Evolutionary conservation across 1,140 invertebrate genomes (phyloP).

Genomic region (Bombus balteatus): DNA sequence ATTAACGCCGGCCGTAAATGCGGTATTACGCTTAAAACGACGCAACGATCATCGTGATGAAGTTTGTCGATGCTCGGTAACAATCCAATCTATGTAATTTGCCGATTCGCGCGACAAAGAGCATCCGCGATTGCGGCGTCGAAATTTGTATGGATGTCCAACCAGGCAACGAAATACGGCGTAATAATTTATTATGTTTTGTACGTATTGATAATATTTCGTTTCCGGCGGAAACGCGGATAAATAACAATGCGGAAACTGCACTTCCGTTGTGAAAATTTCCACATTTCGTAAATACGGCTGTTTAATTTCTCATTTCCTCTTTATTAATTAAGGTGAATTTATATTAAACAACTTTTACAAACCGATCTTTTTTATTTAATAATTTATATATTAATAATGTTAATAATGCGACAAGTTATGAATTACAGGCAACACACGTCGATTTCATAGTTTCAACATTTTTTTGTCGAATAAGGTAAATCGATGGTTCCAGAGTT

Average conservation of each 20-base stretch:
- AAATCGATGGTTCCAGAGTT: too few relatives aligned
- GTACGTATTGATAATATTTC: conserved; percentile 15
- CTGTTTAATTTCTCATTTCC: neutral
- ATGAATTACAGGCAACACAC: too few relatives aligned
- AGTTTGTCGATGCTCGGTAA: conserved; percentile 29
- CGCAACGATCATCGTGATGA: conserved; percentile 16
- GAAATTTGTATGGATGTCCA: neutral
- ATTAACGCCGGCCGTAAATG: conserved; percentile 42
- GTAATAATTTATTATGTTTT: conserved; percentile 26
- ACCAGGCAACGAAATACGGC: neutral
- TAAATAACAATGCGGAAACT: neutral
- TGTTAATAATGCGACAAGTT: too few relatives aligned
- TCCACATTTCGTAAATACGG: neutral
- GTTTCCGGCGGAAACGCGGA: neutral
- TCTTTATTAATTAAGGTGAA: neutral
- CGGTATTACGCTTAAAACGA: conserved; percentile 26
- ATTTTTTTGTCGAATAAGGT: too few relatives aligned
- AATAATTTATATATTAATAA: too few relatives aligned
- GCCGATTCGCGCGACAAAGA: conserved; percentile 22
- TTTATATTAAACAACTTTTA: neutral
- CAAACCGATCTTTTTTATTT: neutral
- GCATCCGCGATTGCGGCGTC: conserved; percentile 27
- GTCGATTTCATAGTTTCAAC: too few relatives aligned
- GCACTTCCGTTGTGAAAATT: neutral
- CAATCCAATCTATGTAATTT: conserved; percentile 49